Evolutionary conservation across 2,888 invertebrate genomes (phyloP).

Genomic region (Cremastinae sp.): DNA sequence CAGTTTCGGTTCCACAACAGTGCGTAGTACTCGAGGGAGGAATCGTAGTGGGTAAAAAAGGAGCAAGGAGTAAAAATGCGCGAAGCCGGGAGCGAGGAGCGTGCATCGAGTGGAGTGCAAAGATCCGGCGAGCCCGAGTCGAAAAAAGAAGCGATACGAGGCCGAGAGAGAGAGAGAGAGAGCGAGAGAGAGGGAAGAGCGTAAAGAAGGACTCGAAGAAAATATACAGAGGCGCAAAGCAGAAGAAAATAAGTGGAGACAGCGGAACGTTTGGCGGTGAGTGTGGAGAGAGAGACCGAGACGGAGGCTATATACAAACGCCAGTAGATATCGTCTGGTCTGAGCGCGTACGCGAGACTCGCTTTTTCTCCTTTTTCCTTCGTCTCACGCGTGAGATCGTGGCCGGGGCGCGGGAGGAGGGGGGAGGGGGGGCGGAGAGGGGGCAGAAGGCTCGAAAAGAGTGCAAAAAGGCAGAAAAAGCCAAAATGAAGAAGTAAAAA

Average conservation of each 20-base stretch:
- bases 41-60: slow-evolving; percentile 24
- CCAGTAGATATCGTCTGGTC: slow-evolving; percentile 31
- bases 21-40: not conserved
- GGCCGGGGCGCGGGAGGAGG: slow-evolving; percentile 22
- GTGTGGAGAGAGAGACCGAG: slow-evolving; percentile 43
- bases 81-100: slow-evolving; percentile 21
- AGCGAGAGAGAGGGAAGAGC: slow-evolving; percentile 29
- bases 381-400: slow-evolving; percentile 18
- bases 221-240: slow-evolving; percentile 5
- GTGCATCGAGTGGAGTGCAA: slow-evolving; percentile 19
- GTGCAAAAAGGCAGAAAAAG: not conserved
- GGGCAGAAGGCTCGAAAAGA: not conserved
- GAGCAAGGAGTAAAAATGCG: slow-evolving; percentile 41
- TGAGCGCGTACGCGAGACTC: slow-evolving; percentile 23
- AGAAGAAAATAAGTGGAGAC: slow-evolving; percentile 39
- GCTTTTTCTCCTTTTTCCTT: slow-evolving; percentile 31
- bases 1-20: not conserved
- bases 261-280: slow-evolving; percentile 46
- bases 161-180: slow-evolving; percentile 26
- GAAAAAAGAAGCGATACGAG: slow-evolving; percentile 19
- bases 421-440: not conserved
- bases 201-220: slow-evolving; percentile 33
- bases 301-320: slow-evolving; percentile 41
- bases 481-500: slow-evolving; percentile 6
- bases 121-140: not conserved